Percentiles rank a stretch among this genome's conserved stretches.
Evolutionary conservation across 2,888 invertebrate species (phyloP).

Genomic region (Tanaodytes sp.): DNA sequence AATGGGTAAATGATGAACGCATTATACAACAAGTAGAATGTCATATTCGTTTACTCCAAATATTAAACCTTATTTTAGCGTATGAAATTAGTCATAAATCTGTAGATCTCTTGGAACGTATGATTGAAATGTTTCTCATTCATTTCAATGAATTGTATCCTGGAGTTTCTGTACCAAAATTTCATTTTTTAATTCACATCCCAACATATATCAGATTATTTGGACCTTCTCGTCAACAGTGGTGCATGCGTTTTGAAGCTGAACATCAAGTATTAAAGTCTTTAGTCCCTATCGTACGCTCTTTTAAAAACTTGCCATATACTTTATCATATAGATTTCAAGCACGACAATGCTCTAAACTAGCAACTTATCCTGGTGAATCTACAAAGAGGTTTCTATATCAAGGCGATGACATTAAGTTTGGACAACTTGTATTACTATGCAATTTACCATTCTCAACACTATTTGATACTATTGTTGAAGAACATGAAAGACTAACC

Average conservation of each 20-base stretch:
- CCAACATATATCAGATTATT: conserved; percentile 46
- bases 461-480: conserved; percentile 23
- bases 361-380: neutral
- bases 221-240: conserved; percentile 47
- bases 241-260: conserved; percentile 49
- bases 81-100: conserved; percentile 51
- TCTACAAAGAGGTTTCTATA: conserved; percentile 19
- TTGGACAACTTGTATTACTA: conserved; percentile 17
- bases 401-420: conserved; percentile 17
- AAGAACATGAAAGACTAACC: conserved; percentile 20
- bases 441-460: conserved; percentile 22
- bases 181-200: conserved; percentile 52
- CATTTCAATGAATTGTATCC: conserved; percentile 37
- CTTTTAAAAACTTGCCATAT: conserved; percentile 54
- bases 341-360: conserved; percentile 44
- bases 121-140: too few species aligned
- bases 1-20: conserved; percentile 5
- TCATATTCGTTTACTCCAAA: conserved; percentile 47
- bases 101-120: conserved; percentile 47
- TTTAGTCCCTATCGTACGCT: conserved; percentile 46
- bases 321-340: conserved; percentile 37
- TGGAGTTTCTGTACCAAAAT: conserved; percentile 35
- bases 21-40: conserved; percentile 6
- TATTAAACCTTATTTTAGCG: conserved; percentile 55
- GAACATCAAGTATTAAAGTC: conserved; percentile 42